Evolutionary conservation across 2,797 vertebrate genomes (phyloP), one percentile per base, ranked within the genome.

Genomic region (Microcaecilia unicolor): DNA sequence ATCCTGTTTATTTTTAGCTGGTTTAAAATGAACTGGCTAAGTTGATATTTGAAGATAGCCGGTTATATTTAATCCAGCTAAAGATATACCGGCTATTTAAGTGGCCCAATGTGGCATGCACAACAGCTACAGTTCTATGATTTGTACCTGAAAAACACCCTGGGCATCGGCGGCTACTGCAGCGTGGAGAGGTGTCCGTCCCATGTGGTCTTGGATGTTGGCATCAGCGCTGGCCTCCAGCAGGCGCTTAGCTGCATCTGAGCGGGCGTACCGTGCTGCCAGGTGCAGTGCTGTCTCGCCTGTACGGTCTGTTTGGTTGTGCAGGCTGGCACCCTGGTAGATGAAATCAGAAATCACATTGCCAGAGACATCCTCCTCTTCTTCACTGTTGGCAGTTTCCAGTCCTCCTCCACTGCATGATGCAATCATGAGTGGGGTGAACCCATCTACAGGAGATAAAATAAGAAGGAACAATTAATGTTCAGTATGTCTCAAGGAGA

Each of bases 151-250:
- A 66, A 98, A 97, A 26, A 98, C 95, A 0, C 95, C 95, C 37
- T 97, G 95, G 0, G 95, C 95, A 0, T 98, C 95, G 0, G 95
- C 92, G 0, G 95, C 93, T 38, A 98, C 93, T 0, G 95, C 92
- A 0, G 95, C 92, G 0, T 98, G 95, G 22, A 98, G 79, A 0
- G 95, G 93, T 0, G 94, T 97, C 34, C 93, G 76, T 6, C 95
- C 95, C 92, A 94, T 97, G 78, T 96, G 93, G 68, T 98, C 95
- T 58, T 93, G 93, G 54, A 95, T 88, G 67, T 98, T 98, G 28
- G 95, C 92, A 0, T 98, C 93, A 0, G 95, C 95, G 0, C 95
- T 96, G 55, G 95, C 92, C 66, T 98, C 95, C 61, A 98, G 78
- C 37, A 98, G 82, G 38, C 95, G 85, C 46, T 98, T 98, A 72